A percentile compares a stretch with the other conserved stretches of the same genome.
Evolutionary conservation across 92 coral and sea anemone genomes (phyloP).

Genomic region (Meandrina meandrites): DNA sequence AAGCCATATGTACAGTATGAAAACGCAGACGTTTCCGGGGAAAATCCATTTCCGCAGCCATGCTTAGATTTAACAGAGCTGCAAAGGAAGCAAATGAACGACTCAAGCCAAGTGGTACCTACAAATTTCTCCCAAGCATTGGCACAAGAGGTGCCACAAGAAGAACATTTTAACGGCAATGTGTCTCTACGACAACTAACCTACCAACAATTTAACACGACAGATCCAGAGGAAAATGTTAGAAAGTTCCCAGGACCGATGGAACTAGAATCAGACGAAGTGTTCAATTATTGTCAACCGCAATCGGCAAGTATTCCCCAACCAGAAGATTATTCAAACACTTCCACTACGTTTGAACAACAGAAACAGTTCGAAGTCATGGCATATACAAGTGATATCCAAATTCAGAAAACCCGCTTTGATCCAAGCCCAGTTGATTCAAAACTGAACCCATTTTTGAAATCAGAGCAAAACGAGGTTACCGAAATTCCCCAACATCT

Average conservation of each 20-base stretch:
- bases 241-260: background rate
- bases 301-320: background rate
- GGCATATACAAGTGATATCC: background rate
- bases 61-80: background rate
- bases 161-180: background rate
- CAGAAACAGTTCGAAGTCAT: background rate
- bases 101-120: background rate
- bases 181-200: background rate
- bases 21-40: background rate
- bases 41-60: constrained; percentile 9
- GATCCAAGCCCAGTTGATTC: background rate
- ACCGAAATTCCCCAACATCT: background rate
- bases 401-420: background rate
- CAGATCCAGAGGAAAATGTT: background rate
- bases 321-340: background rate
- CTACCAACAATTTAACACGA: background rate
- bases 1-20: background rate
- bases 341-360: background rate
- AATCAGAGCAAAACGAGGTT: background rate
- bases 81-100: background rate
- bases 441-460: constrained; percentile 7
- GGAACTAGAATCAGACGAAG: background rate
- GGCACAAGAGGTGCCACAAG: background rate
- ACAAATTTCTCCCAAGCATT: background rate
- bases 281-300: background rate